Base-by-base conservation (phyloP, 2,113 vertebrate species). In the Malurus melanocephalus region DNA sequence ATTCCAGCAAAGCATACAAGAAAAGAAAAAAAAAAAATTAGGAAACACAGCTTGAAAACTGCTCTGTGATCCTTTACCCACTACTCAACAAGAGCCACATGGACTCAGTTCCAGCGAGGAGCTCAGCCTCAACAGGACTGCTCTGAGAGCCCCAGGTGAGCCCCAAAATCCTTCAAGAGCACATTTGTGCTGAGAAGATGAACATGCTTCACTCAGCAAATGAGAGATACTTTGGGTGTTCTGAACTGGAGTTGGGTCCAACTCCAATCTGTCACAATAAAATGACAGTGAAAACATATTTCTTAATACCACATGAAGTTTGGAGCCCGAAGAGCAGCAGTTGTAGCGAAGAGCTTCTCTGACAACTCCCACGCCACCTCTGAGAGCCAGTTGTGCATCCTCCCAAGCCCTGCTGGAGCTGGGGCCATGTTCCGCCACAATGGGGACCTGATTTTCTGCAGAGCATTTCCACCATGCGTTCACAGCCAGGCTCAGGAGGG, bases 201-300 rank as follows among this genome's bases (percentile, higher is more conserved):
- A 62, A 52, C 48, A 78, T 17, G 11, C 56, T 43, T 55, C 65
- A 9, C 66, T 48, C 65, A 48, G 64, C 12, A 28, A 32, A 49
- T 0, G 6, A 81, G 55, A 82, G 15, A 24, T 64, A n/a, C 61
- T 79, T 46, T 27, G 78, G 62, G 62, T 79, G 51, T 68, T 88
- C 78, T 0, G 2, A 84, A 11, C 22, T 59, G 23, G n/a, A n/a
- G n/a, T n/a, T n/a, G n/a, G n/a, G n/a, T 32, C 24, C 16, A 65
- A 26, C 53, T 92, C 43, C 17, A 65, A 69, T 90, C 59, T 87
- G 68, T 92, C 88, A 73, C 74, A 86, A 68, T 81, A 51, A 92
- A 83, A 88, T n/a, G 66, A 75, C 59, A 78, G 32, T 15, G 17
- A 59, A 76, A 93, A 81, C 33, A 11, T 66, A 69, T 73, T 93